These are phyloP conservation scores for Gymnocephalus cernua DNA, from an alignment of 2,113 vertebrate species.

Conservation along the genomic window DNA sequence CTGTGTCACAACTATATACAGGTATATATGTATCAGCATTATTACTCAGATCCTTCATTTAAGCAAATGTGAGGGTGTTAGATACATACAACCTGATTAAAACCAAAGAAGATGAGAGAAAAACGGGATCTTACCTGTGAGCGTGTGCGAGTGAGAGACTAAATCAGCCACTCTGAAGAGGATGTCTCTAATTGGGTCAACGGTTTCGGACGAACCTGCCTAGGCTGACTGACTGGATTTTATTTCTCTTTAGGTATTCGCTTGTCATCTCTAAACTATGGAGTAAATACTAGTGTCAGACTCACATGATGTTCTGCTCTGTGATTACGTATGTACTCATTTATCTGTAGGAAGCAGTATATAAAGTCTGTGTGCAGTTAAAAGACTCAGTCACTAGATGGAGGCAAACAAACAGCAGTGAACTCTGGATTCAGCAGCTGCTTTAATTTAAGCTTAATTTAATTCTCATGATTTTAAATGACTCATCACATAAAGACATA, in stretches of 20 bases:
- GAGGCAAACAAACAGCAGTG: not conserved
- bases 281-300: too few species aligned
- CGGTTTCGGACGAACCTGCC: not conserved
- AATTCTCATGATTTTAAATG: not conserved
- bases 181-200: not conserved
- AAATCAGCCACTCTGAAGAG: not conserved
- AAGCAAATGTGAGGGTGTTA: not conserved
- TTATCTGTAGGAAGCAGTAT: not conserved
- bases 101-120: not conserved
- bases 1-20: not conserved
- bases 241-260: not conserved
- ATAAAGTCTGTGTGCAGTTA: not conserved
- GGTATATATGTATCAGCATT: too few species aligned
- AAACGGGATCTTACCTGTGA: constrained; percentile 5
- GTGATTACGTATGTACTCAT: not conserved
- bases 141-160: not conserved
- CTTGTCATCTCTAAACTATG: too few species aligned
- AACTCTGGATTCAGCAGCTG: not conserved
- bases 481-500: too few species aligned
- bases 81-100: not conserved
- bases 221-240: not conserved
- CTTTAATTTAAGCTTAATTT: not conserved
- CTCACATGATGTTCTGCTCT: too few species aligned
- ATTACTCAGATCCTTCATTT: not conserved
- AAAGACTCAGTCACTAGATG: not conserved